Evolutionary conservation across 2,888 invertebrate genomes (phyloP).

Genomic region (Drosophila barbarae): DNA sequence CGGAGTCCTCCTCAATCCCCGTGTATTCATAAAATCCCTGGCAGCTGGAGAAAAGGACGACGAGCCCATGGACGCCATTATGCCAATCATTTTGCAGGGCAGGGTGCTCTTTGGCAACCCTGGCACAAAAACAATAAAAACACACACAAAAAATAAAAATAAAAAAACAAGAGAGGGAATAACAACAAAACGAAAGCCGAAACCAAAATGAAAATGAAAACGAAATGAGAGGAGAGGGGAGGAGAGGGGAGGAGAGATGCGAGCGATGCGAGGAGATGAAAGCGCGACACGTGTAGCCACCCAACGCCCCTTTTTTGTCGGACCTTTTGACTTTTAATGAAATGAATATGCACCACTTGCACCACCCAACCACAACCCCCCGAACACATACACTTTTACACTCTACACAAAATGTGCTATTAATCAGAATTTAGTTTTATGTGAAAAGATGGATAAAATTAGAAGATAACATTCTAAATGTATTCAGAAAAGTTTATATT

Average conservation of each 20-base stretch:
- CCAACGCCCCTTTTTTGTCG: constrained; percentile 39
- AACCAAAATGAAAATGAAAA: constrained; percentile 40
- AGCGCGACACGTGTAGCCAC: constrained; percentile 66
- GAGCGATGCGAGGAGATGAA: constrained; percentile 28
- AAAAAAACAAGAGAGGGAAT: not conserved
- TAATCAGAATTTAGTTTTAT: not conserved
- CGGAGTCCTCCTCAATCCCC: constrained; percentile 6
- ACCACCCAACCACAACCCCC: constrained; percentile 13
- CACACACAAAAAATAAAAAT: constrained; percentile 3
- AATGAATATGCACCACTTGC: constrained; percentile 60
- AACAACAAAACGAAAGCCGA: constrained; percentile 4
- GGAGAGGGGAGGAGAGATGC: no score
- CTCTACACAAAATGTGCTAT: not conserved
- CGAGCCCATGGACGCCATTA: constrained; percentile 63
- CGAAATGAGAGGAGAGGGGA: constrained; percentile 31
- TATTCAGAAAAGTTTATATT: not conserved
- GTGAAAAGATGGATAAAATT: not conserved
- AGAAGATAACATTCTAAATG: not conserved
- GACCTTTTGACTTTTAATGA: constrained; percentile 73
- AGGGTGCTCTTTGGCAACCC: constrained; percentile 57
- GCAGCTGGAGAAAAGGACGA: constrained; percentile 44
- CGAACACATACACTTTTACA: not conserved
- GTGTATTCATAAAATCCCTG: constrained; percentile 60
- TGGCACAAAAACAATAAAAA: constrained; percentile 30
- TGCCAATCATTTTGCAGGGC: constrained; percentile 42